phyloP scores from a whole-genome alignment of 2,888 invertebrate genomes.

The Thera britannica region DNA sequence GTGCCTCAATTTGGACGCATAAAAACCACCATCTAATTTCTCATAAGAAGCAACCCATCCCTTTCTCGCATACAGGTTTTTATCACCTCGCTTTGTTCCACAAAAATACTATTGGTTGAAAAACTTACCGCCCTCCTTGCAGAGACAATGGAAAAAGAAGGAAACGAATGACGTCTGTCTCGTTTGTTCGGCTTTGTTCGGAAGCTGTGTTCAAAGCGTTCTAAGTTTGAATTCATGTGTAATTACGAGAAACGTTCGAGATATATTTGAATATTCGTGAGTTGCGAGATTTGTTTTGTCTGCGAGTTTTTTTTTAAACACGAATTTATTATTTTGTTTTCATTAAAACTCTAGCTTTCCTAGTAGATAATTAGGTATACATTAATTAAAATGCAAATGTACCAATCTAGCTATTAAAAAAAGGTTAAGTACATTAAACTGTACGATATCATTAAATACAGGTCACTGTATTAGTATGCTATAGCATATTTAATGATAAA shows the following conservation, averaged over 20 bases:
- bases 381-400: no score
- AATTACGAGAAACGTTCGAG: slow-evolving; percentile 37
- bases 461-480: no score
- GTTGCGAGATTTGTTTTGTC: slow-evolving; percentile 21
- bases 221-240: slow-evolving; percentile 54
- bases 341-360: no score
- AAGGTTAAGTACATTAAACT: no score
- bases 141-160: slow-evolving; percentile 45
- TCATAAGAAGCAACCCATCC: slow-evolving; percentile 34
- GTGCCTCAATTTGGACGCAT: slow-evolving; percentile 40
- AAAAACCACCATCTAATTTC: slow-evolving; percentile 41
- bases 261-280: slow-evolving; percentile 32
- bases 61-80: slow-evolving; percentile 26
- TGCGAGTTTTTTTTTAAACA: no score
- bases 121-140: slow-evolving; percentile 46
- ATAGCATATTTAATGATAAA: no score
- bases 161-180: slow-evolving; percentile 30
- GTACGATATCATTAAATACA: background rate
- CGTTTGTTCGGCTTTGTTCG: slow-evolving; percentile 42
- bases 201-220: slow-evolving; percentile 53
- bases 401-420: no score
- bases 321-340: no score
- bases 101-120: slow-evolving; percentile 43
- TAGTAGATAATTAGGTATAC: no score
- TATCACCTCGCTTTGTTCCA: slow-evolving; percentile 28